Evolutionary conservation across 1,140 invertebrate species (phyloP), one percentile per base, ranked within the genome.

Genomic region (Diabrotica undecimpunctata): DNA sequence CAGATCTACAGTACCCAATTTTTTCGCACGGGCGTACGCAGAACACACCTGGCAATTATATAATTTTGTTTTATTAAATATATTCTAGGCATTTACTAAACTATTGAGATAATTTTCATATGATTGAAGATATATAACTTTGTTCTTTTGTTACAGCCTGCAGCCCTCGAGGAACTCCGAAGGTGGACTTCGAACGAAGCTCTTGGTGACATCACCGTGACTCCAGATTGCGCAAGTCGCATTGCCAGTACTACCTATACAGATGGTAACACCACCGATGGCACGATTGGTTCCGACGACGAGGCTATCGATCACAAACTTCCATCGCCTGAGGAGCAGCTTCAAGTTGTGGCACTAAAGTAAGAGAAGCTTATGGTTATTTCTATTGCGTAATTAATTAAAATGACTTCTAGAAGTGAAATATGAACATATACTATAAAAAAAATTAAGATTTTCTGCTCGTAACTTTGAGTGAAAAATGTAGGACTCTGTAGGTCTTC

Each of bases 141-240:
- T 55, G 13, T 55, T 56, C 38, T 65, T 59, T 65, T 60, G 50
- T 72, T 73, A 7, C 81, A 94, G 91, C 92, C 92, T 58, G 90
- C 90, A 63, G 87, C 87, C 68, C 85, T 93, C 63, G 88, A 89
- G 70, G 88, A 91, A 66, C 82, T 94, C 53, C 84, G 91, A 62
- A 85, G 89, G 83, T 94, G 92, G 91, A 93, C 90, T 39, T 93
- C 90, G 38, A 85, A 83, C 66, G 91, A 94, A 78, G 91, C 91
- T 10, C 78, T 93, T 39, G 91, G 91, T 61, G 90, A 92, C 74
- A 83, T 92, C 54, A 93, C 90, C 11, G 89, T 91, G 11, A 83
- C 87, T 13, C 88, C 90, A 35, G 88, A 91, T 77, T 88, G 89
- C 66, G 84, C 87, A n/a, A 81, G 80, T 72, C 76, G 81, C 38